Percentiles rank a stretch among this genome's conserved stretches.
Conservation (phyloP, 2,888 invertebrate genomes). For the Caenorhabditis japonica region DNA sequence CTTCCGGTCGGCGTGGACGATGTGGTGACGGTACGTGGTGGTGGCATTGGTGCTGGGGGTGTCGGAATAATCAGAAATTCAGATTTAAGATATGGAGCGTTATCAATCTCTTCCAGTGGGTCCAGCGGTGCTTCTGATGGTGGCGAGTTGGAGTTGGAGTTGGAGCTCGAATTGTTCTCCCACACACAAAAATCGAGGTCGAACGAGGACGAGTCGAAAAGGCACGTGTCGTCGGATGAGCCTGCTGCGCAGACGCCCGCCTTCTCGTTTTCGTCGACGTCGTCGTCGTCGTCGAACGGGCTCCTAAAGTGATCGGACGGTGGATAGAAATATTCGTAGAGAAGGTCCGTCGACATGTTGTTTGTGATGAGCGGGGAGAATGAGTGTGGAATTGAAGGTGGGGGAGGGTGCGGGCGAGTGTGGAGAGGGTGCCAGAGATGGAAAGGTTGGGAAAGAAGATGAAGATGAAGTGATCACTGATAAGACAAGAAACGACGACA, state of each 20-base stretch:
- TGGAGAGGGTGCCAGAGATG: conserved; percentile 22
- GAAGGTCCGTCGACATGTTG: conserved; percentile 42
- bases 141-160: too few relatives aligned
- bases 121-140: neutral
- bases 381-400: neutral
- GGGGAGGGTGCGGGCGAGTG: conserved; percentile 15
- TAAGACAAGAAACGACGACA: conserved; percentile 19
- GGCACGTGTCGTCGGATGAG: neutral
- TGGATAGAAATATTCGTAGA: conserved; percentile 51
- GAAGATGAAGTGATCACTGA: conserved; percentile 34
- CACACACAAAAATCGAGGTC: conserved; percentile 36
- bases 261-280: too few relatives aligned
- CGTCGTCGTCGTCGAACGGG: conserved; percentile 38
- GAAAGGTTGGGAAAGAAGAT: conserved; percentile 15
- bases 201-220: conserved; percentile 3
- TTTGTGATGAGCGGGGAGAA: neutral
- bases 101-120: too few relatives aligned
- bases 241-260: too few relatives aligned
- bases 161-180: too few relatives aligned
- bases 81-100: too few relatives aligned
- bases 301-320: conserved; percentile 31
- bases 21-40: too few relatives aligned
- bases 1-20: conserved; percentile 7
- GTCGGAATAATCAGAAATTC: too few relatives aligned
- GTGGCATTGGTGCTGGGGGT: too few relatives aligned